These are phyloP conservation scores for Catostylus mosaicus DNA, from an alignment of 30 jellyfish, hydroid and myxozoan species.

Conservation along the genomic window DNA sequence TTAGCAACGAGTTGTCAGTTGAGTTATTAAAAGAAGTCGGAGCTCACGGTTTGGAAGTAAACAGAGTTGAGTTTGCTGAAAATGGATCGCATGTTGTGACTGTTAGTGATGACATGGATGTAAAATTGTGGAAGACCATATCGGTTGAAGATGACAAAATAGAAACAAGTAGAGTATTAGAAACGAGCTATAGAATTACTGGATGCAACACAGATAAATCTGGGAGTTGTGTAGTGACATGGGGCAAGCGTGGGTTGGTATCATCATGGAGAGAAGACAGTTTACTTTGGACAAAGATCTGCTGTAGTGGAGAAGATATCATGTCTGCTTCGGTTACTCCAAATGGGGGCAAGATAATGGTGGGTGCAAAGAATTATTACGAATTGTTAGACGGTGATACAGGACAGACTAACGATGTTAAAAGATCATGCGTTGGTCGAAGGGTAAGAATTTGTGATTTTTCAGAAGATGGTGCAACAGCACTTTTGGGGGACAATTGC, in stretches of 20 bases:
- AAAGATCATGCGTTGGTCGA: constrained; percentile 49
- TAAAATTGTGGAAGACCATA: constrained; percentile 20
- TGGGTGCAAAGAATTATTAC: constrained; percentile 43
- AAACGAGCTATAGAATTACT: constrained; percentile 9
- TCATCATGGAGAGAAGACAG: constrained; percentile 22
- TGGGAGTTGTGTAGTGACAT: constrained; percentile 29
- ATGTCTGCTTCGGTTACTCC: constrained; percentile 32
- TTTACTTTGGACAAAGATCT: constrained; percentile 35
- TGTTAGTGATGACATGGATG: constrained; percentile 36
- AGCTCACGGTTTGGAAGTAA: constrained; percentile 19
- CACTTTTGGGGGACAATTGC: constrained; percentile 36
- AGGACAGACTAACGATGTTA: constrained; percentile 39
- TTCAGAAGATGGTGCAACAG: constrained; percentile 35
- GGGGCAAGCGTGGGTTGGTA: constrained; percentile 49
- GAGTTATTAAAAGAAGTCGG: constrained; percentile 10
- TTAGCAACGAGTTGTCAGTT: not conserved
- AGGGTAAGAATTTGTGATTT: constrained; percentile 21
- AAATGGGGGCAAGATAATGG: constrained; percentile 40
- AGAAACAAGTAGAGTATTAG: not conserved
- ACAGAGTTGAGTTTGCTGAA: constrained; percentile 12
- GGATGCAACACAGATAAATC: constrained; percentile 10
- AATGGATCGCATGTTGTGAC: constrained; percentile 31
- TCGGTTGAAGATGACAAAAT: not conserved
- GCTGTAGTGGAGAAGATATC: constrained; percentile 58
- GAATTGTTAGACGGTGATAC: constrained; percentile 37